Conservation (phyloP, 2,888 invertebrate species). For the Acholoe squamosa region DNA sequence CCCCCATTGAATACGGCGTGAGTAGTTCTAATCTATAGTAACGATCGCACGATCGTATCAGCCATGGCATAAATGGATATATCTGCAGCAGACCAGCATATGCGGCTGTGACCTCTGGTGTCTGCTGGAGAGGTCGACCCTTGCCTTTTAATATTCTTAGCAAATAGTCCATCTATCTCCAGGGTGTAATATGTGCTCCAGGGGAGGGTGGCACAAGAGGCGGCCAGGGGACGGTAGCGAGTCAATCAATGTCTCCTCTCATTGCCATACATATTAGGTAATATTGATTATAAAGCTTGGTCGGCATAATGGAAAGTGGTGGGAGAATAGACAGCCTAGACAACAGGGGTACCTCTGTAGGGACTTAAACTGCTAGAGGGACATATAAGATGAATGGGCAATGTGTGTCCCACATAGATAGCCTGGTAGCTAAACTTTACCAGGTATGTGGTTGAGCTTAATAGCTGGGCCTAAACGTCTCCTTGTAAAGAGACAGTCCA, state of each 20-base stretch:
- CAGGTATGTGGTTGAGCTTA: too few relatives aligned
- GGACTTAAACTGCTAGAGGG: too few relatives aligned
- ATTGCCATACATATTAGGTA: conserved; percentile 9
- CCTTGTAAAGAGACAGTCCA: too few relatives aligned
- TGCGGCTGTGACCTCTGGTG: not conserved
- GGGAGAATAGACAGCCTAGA: not conserved
- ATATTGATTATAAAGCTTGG: conserved; percentile 28
- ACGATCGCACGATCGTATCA: too few relatives aligned
- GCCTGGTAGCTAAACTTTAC: too few relatives aligned
- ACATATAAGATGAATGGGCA: too few relatives aligned
- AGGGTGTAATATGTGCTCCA: not conserved
- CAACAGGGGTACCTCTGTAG: too few relatives aligned
- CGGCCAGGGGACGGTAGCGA: conserved; percentile 4
- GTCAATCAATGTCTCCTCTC: conserved; percentile 18
- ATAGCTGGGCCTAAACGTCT: too few relatives aligned
- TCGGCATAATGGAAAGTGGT: not conserved
- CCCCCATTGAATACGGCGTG: too few relatives aligned
- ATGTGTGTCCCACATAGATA: too few relatives aligned
- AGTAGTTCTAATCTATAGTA: too few relatives aligned
- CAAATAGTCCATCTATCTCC: conserved; percentile 8
- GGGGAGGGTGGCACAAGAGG: not conserved
- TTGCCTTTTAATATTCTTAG: conserved; percentile 14
- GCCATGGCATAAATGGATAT: too few relatives aligned
- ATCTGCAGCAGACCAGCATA: not conserved
- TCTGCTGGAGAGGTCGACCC: not conserved